Conservation (phyloP, 1,140 invertebrate species). For the Pissodes strobi region DNA sequence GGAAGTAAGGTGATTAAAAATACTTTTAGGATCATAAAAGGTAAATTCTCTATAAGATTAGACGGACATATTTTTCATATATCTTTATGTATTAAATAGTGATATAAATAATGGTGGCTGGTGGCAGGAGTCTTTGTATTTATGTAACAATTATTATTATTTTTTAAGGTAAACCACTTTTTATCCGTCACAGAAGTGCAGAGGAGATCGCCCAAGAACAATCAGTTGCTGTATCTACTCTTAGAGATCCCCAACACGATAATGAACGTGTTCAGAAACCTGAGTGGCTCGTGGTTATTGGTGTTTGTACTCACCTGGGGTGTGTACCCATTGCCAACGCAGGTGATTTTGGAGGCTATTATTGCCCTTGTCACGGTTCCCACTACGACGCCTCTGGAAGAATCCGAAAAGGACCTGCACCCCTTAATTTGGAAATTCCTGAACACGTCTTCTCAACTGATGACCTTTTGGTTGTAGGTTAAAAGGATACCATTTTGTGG, state of each 20-base stretch:
- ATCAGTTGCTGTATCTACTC: conserved; percentile 69
- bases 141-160: no score
- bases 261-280: conserved; percentile 77
- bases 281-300: conserved; percentile 92
- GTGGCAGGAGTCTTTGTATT: no score
- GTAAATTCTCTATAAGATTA: no score
- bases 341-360: conserved; percentile 93
- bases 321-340: conserved; percentile 95
- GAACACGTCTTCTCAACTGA: conserved; percentile 78
- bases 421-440: conserved; percentile 95
- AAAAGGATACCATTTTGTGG: conserved; percentile 45
- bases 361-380: conserved; percentile 99
- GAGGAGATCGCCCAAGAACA: conserved; percentile 81
- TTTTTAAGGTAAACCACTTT: conserved; percentile 88
- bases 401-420: conserved; percentile 97
- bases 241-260: conserved; percentile 91
- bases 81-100: no score
- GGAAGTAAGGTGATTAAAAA: no score
- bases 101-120: no score
- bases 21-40: no score
- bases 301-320: conserved; percentile 98
- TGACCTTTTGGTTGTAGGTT: conserved; percentile 79
- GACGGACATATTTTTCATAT: no score
- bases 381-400: conserved; percentile 98
- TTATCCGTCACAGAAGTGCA: conserved; percentile 87